Evolutionary conservation across 2,888 invertebrate species (phyloP), one percentile per base, ranked within the genome.

Genomic region (Copidosoma aretas): DNA sequence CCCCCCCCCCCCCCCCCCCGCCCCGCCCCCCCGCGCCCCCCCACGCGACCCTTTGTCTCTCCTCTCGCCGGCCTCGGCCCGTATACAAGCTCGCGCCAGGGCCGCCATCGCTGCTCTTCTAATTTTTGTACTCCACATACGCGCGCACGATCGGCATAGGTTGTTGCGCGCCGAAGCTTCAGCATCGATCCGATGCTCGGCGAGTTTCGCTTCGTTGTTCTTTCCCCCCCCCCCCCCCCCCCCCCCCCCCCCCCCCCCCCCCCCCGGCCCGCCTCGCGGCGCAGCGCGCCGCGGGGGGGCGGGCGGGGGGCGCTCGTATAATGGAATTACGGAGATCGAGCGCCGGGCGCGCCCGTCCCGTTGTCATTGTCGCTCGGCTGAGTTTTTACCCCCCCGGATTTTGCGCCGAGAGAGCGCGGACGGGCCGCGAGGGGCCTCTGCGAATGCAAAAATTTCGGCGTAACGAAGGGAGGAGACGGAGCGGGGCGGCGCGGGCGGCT

Each of bases 241-340:
- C n/a, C n/a, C n/a, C n/a, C n/a, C n/a, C n/a, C n/a, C n/a, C n/a
- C n/a, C n/a, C n/a, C n/a, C n/a, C n/a, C n/a, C n/a, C n/a, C n/a
- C n/a, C n/a, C n/a, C n/a, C n/a, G n/a, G n/a, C n/a, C n/a, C n/a
- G n/a, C n/a, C n/a, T n/a, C n/a, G n/a, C n/a, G n/a, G n/a, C n/a
- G n/a, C n/a, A n/a, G n/a, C n/a, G n/a, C n/a, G n/a, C n/a, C n/a
- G n/a, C n/a, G n/a, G n/a, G n/a, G n/a, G n/a, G n/a, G n/a, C n/a
- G n/a, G n/a, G n/a, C n/a, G n/a, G n/a, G n/a, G n/a, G n/a, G n/a
- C n/a, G n/a, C n/a, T n/a, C n/a, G n/a, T n/a, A 63, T 71, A 69
- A 69, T 71, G 69, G 67, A 71, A 71, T 69, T 71, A 71, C 62
- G 69, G 67, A 61, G 67, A 67, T 69, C 66, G 71, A 71, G 41